Conservation (phyloP, 2,113 vertebrate genomes). For the Oreotragus oreotragus region DNA sequence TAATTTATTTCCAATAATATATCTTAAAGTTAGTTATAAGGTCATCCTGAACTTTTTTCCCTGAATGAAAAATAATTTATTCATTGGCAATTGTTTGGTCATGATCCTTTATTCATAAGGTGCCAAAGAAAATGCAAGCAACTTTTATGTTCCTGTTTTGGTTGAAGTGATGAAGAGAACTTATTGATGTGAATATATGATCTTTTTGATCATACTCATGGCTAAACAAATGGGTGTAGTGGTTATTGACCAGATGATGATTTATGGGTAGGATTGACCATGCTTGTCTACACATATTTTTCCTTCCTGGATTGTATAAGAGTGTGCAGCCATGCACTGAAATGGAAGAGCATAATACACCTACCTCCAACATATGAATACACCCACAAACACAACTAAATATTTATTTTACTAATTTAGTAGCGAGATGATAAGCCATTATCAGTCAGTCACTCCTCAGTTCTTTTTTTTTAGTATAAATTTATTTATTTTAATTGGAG, state of each 20-base stretch:
- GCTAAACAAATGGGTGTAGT: constrained; percentile 59
- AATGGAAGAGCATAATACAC: constrained; percentile 50
- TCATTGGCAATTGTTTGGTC: background rate
- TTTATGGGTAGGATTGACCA: constrained; percentile 69
- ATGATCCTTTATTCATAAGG: constrained; percentile 6
- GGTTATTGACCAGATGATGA: constrained; percentile 68
- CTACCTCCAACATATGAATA: background rate
- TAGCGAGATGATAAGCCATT: constrained; percentile 56
- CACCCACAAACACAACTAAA: background rate
- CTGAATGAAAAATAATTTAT: background rate
- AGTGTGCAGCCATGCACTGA: constrained; percentile 61
- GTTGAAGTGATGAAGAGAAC: background rate
- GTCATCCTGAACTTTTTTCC: background rate
- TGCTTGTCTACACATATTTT: constrained; percentile 65
- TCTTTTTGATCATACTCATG: constrained; percentile 60
- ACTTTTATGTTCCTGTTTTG: constrained; percentile 45
- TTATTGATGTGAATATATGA: constrained; percentile 65
- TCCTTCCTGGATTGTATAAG: constrained; percentile 48
- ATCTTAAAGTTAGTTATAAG: background rate
- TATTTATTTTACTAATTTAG: constrained; percentile 58
- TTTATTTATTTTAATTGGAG: too few species aligned
- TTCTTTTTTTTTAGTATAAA: constrained; percentile 2
- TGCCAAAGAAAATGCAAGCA: constrained; percentile 52
- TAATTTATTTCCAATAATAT: background rate
- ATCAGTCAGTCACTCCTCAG: constrained; percentile 26